Evolutionary conservation across 2,888 invertebrate genomes (phyloP), one percentile per base, ranked within the genome.

Genomic region (Rotaria magnacalcarata): DNA sequence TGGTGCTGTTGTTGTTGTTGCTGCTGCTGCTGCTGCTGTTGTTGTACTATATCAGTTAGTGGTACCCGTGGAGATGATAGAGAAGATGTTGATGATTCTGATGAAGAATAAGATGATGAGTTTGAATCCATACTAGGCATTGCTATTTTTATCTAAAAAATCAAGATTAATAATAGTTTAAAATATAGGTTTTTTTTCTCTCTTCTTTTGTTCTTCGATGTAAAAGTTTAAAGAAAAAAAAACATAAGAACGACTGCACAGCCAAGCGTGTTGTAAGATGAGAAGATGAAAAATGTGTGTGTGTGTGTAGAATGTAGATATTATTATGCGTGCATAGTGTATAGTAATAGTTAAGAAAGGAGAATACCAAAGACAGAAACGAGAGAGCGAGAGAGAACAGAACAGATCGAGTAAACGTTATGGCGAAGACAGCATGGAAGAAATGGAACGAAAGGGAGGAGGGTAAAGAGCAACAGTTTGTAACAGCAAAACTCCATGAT

Each of bases 301-400:
- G 67, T 67, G 34, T 67, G 67, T 67, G 67, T 67, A 67, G 67
- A 67, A 67, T 67, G 67, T 67, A 67, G 67, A 67, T 67, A 67
- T 67, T 67, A 67, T 67, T 67, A 67, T 67, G 67, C 67, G 67
- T 67, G 67, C 67, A 67, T 67, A 67, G 67, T 16, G 67, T 67
- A 67, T 67, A 67, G 67, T 67, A 60, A 27, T 60, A 67, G 67
- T 67, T 67, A 34, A 67, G 67, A 67, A 34, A 67, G 27, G 27
- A 67, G 67, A 67, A 67, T 67, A 67, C 67, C 34, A 67, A 67
- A 67, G 67, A 67, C 34, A 67, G 54, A 67, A 27, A 11, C 34
- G 67, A 34, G 67, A 60, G 60, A 60, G 60, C 27, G 27, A 27
- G 60, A 27, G 67, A 67, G 67, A 67, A 67, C 67, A 67, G 67